Evolutionary conservation across 2,113 vertebrate genomes (phyloP), one percentile per base, ranked within the genome.

Genomic region (Numida meleagris): DNA sequence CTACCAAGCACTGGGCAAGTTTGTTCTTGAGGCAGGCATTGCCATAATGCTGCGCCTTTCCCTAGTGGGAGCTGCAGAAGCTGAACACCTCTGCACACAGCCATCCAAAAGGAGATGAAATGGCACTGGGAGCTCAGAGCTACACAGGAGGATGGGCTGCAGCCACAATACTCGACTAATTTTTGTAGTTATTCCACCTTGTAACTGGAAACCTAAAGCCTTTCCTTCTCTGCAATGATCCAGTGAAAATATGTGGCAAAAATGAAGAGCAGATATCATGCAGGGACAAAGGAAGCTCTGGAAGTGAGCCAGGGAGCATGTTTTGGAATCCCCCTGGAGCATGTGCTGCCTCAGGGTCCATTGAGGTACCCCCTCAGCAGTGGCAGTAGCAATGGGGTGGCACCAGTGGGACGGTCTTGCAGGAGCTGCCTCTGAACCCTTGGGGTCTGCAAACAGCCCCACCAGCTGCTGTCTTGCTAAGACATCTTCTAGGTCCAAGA

Each of bases 161-260:
- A 46, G 50, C 36, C 55, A 33, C 0, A 0, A n/a, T 58, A 58
- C n/a, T 82, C 17, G 5, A 70, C 17, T 1, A 1, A 24, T 45
- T 55, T 77, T 55, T 3, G 20, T 46, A 74, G 65, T 82, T 73
- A 63, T 42, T 89, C 14, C 21, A 33, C 15, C 45, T 73, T 14
- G 13, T 46, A 51, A 68, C 21, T 57, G 25, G 71, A 68, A 59
- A 0, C 6, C 24, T 38, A 43, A 77, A 42, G 23, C 14, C 74
- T 84, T 76, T 59, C 4, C 3, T 76, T 86, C 40, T 73, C 31
- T 58, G 10, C 57, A 80, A 14, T 8, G 65, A 8, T 27, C 20
- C 2, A 1, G 23, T 16, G 25, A 83, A 77, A 43, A 55, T 6
- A 4, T 9, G 2, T 63, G 19, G 73, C 14, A 31, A 87, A 91